These are phyloP conservation scores for Dinoponera quadriceps DNA, from an alignment of 1,140 invertebrate genomes.

Conservation along the genomic window DNA sequence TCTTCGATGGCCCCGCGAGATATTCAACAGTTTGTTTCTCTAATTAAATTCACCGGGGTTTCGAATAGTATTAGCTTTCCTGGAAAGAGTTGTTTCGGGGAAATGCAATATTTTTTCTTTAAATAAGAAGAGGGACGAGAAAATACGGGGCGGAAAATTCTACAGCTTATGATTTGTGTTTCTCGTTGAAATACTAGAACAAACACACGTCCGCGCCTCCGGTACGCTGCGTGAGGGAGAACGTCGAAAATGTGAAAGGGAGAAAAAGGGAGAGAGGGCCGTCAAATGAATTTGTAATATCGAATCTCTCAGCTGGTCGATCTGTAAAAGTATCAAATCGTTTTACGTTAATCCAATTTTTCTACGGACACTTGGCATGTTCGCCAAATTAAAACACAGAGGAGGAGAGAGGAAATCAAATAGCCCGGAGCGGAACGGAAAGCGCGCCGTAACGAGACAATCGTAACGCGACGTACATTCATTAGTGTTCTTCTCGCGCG, in stretches of 20 bases:
- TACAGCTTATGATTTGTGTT: slow-evolving; percentile 23
- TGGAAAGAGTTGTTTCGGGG: slow-evolving; percentile 20
- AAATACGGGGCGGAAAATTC: slow-evolving; percentile 13
- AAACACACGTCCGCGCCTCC: background rate
- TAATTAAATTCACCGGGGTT: slow-evolving; percentile 58
- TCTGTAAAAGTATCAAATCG: no score
- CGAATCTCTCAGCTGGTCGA: no score
- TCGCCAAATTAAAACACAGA: background rate
- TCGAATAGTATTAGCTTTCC: slow-evolving; percentile 43
- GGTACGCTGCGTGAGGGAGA: background rate
- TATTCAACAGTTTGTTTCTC: slow-evolving; percentile 59
- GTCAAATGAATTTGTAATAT: background rate
- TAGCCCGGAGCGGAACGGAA: background rate
- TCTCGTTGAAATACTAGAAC: slow-evolving; percentile 6
- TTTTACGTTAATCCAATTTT: background rate
- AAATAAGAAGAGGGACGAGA: slow-evolving; percentile 17
- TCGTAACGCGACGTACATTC: slow-evolving; percentile 6
- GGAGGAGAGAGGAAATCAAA: background rate
- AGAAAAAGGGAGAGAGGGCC: no score
- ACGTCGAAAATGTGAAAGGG: no score
- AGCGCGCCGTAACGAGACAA: background rate
- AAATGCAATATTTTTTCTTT: slow-evolving; percentile 55
- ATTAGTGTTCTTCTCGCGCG: slow-evolving; percentile 10
- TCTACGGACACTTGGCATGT: background rate
- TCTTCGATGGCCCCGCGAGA: slow-evolving; percentile 56